Conservation (phyloP, 2,113 vertebrate genomes). For the Dolichallabes microphthalmus region DNA sequence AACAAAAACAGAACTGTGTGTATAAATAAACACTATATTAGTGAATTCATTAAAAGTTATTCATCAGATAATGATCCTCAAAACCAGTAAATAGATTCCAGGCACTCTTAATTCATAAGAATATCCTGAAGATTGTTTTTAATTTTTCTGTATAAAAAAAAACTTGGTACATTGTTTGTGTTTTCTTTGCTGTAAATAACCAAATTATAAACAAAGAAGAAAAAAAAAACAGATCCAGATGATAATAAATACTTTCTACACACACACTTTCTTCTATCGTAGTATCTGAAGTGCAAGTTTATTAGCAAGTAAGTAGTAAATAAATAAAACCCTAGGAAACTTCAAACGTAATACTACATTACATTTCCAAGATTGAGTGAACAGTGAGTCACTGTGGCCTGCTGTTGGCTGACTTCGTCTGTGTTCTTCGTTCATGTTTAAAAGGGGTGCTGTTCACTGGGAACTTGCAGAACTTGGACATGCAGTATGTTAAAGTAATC, state of each 20-base stretch:
- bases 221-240: background rate
- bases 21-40: background rate
- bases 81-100: background rate
- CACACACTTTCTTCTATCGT: background rate
- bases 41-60: background rate
- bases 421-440: conserved; percentile 43
- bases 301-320: background rate
- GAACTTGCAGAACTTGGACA: conserved; percentile 40
- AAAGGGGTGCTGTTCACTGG: conserved; percentile 45
- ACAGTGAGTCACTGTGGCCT: background rate
- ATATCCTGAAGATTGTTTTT: conserved; percentile 9
- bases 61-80: background rate
- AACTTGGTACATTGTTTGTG: conserved; percentile 14
- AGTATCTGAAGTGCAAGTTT: background rate
- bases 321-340: background rate
- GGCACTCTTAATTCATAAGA: background rate
- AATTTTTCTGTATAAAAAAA: background rate
- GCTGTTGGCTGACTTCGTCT: conserved; percentile 29
- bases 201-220: background rate
- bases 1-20: background rate
- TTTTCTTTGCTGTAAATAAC: conserved; percentile 20
- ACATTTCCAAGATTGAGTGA: background rate
- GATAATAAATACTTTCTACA: background rate
- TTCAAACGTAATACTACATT: background rate
- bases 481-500: conserved; percentile 53